Conservation (phyloP, 2,888 invertebrate genomes). For the Brenthis hecate region DNA sequence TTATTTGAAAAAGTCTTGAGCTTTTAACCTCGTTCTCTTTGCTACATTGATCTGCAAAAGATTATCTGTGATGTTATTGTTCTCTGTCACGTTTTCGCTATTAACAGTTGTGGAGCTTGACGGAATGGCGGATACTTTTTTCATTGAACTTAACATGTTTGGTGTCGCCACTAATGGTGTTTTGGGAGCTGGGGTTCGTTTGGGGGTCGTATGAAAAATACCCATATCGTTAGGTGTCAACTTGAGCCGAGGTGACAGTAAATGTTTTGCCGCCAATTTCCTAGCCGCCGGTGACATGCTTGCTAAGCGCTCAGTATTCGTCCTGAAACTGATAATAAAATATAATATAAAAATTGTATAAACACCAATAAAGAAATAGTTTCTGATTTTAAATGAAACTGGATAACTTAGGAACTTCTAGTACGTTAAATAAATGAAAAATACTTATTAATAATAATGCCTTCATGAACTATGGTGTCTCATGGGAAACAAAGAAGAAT, state of each 20-base stretch:
- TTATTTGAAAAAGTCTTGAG: constrained; percentile 89
- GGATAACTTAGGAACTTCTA: too few species aligned
- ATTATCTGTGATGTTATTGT: constrained; percentile 89
- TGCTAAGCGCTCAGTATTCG: constrained; percentile 90
- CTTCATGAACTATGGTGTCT: too few species aligned
- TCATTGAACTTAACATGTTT: constrained; percentile 29
- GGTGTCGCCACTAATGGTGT: constrained; percentile 58
- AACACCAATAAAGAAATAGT: too few species aligned
- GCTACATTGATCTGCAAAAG: constrained; percentile 90
- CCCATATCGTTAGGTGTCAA: constrained; percentile 71
- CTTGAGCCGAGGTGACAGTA: constrained; percentile 71
- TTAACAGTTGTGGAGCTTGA: constrained; percentile 18
- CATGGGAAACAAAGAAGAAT: too few species aligned
- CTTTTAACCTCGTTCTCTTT: constrained; percentile 87
- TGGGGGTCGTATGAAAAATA: constrained; percentile 59
- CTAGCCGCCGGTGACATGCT: constrained; percentile 98
- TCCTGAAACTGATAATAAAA: constrained; percentile 68
- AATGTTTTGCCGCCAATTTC: constrained; percentile 87
- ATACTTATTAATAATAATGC: too few species aligned
- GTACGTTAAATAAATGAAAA: too few species aligned
- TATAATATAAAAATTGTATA: background rate
- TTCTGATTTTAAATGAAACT: too few species aligned
- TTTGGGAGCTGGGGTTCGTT: constrained; percentile 48
- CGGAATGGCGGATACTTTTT: constrained; percentile 41
- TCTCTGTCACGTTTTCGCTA: constrained; percentile 21